phyloP scores from a whole-genome alignment of 2,797 vertebrate species.

The Phrynocephalus forsythii region DNA sequence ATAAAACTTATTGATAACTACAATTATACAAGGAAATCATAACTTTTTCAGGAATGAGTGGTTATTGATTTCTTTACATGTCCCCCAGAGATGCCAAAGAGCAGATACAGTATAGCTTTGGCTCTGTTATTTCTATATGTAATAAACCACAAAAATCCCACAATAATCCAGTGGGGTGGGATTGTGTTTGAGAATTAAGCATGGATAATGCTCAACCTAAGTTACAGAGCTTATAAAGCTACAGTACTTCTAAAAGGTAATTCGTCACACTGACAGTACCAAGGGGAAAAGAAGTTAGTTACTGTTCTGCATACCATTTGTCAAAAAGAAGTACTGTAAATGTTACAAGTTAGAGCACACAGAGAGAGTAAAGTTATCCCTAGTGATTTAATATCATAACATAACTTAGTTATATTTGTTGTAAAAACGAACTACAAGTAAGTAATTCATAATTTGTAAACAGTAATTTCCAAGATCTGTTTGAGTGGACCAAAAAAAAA shows the following conservation, averaged over 20 bases:
- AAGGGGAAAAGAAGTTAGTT: background rate
- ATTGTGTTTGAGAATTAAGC: constrained; percentile 1
- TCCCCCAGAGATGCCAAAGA: background rate
- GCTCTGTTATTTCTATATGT: background rate
- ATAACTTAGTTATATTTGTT: background rate
- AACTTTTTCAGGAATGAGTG: too few species aligned
- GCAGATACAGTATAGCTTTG: background rate
- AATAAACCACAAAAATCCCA: background rate
- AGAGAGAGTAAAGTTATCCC: background rate
- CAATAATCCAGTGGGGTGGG: background rate
- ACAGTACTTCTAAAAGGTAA: background rate
- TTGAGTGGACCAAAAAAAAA: background rate
- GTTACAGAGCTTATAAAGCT: too few species aligned
- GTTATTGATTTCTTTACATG: too few species aligned
- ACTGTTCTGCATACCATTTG: background rate
- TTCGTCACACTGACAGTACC: background rate
- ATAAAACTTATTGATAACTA: background rate
- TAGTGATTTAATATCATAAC: background rate
- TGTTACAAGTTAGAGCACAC: background rate
- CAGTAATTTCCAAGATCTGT: background rate
- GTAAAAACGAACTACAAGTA: background rate
- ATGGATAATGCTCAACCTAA: background rate
- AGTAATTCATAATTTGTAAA: background rate
- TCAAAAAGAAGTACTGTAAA: background rate
- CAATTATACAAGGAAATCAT: background rate